Conservation (phyloP, 2,888 invertebrate species). For the Eustalomyia histrio region DNA sequence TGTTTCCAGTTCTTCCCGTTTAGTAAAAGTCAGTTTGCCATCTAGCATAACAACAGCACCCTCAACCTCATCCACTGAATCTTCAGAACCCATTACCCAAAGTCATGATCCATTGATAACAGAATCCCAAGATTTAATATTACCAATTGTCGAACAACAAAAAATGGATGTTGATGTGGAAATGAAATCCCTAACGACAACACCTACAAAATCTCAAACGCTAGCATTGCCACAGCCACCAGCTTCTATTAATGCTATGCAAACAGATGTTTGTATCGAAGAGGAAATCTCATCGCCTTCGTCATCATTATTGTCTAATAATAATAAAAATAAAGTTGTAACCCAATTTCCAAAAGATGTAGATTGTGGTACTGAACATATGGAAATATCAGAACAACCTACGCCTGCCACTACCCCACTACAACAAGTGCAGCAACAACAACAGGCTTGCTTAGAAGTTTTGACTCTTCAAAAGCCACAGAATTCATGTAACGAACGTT, state of each 20-base stretch:
- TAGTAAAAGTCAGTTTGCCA: constrained; percentile 67
- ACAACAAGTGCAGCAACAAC: background rate
- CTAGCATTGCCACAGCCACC: constrained; percentile 65
- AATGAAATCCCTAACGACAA: constrained; percentile 72
- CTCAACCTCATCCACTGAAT: background rate
- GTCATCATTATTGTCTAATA: background rate
- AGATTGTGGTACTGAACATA: constrained; percentile 83
- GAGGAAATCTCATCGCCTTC: constrained; percentile 16
- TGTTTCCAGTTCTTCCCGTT: constrained; percentile 75
- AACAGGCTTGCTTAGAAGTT: constrained; percentile 17
- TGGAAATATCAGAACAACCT: constrained; percentile 81
- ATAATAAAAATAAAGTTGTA: constrained; percentile 36
- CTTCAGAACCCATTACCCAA: background rate
- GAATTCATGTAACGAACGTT: constrained; percentile 77
- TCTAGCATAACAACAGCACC: constrained; percentile 40
- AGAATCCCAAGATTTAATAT: constrained; percentile 51
- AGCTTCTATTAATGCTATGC: constrained; percentile 27
- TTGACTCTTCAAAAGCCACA: constrained; percentile 29
- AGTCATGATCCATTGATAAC: constrained; percentile 4
- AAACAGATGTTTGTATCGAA: constrained; percentile 6
- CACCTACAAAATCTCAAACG: constrained; percentile 64
- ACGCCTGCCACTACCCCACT: constrained; percentile 67
- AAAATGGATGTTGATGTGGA: constrained; percentile 76
- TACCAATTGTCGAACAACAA: constrained; percentile 59
- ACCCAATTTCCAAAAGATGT: constrained; percentile 79